phyloP scores from a whole-genome alignment of 2,113 vertebrate genomes.

The Psittacus erithacus region DNA sequence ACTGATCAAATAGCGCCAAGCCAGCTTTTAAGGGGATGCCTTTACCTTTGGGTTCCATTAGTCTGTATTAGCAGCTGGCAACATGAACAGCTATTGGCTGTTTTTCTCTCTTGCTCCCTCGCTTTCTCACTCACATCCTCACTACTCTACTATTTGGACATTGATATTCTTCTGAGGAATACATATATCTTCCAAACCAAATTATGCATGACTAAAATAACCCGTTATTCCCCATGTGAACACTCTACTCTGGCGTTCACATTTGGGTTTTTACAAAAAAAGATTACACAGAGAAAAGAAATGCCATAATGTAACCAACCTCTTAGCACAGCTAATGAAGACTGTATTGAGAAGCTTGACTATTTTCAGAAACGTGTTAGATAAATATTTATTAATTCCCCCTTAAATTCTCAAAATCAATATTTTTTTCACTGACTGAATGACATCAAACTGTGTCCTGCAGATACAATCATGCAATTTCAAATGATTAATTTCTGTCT shows the following conservation, averaged over 20 bases:
- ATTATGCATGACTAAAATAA: accelerated
- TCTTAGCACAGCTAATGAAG: neutral
- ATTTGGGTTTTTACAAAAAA: neutral
- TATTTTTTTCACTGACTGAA: neutral
- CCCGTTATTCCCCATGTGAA: neutral
- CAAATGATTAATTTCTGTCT: neutral
- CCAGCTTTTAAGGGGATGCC: neutral
- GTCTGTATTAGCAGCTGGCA: neutral
- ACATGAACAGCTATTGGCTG: accelerated
- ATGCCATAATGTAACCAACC: neutral
- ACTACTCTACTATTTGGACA: accelerated
- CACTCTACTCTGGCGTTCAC: neutral
- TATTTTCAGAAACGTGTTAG: neutral
- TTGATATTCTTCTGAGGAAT: neutral
- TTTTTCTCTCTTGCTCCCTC: neutral
- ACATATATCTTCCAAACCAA: neutral
- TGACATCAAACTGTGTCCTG: neutral
- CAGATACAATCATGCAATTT: neutral
- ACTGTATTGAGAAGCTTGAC: neutral
- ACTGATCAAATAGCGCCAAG: accelerated
- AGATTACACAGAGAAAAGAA: neutral
- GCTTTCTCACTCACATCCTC: accelerated
- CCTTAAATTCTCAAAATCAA: neutral
- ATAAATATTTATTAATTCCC: neutral
- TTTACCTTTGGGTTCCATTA: neutral